Evolutionary conservation across 92 coral and sea anemone species (phyloP), one percentile per base, ranked within the genome.

Genomic region (Muricea muricata): DNA sequence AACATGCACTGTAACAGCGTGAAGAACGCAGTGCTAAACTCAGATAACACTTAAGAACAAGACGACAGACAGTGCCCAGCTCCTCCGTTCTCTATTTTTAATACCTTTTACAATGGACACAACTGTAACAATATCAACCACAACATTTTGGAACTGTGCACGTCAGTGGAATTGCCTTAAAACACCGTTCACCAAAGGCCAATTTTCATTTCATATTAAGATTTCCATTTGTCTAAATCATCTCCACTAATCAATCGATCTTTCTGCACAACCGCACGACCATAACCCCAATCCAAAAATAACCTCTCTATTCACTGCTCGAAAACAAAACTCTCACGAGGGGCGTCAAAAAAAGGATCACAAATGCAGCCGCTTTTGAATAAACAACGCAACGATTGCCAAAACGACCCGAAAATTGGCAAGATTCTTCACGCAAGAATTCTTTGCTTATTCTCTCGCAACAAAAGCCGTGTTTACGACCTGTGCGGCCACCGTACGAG

Each of bases 341-440:
- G 31, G 4, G 7, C 18, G 37, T 3, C 35, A 5, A 57, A 57
- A 57, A 26, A 57, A 6, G 66, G 32, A 11, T 20, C 32, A 57
- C 7, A 57, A 57, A 57, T 26, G 66, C 66, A 48, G 66, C 66
- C 32, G 66, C 66, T 29, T 24, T 60, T 2, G 2, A 29, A 60
- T 6, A 29, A 63, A 63, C 70, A 63, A 63, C 39, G 5, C 70
- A 12, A 21, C 18, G 12, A 29, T 11, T 32, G 37, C 70, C 37
- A 63, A 63, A 63, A 63, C 7, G 5, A 63, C 70, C 28, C 37
- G 18, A 25, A 26, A 28, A 63, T 63, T 63, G 70, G 70, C 70
- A 32, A 63, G 20, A 13, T 28, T n/a, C 21, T 57, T 57, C 5
- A 11, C 20, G 21, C 0, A 15, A 57, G 65, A 10, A 28, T 57